Conservation (phyloP, 2,113 vertebrate genomes). For the Cromileptes altivelis region DNA sequence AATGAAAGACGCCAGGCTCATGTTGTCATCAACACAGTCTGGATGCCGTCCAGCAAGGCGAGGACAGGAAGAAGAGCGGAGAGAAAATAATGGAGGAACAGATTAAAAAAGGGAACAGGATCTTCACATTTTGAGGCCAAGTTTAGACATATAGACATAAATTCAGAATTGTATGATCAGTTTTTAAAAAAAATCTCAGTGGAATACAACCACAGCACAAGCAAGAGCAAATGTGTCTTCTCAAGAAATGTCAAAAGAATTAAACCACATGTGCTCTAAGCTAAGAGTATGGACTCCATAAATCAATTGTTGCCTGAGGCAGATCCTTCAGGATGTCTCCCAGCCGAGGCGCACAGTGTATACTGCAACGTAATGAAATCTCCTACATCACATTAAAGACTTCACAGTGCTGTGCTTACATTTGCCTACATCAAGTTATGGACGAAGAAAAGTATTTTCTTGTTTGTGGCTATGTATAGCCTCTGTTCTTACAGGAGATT, state of each 20-base stretch:
- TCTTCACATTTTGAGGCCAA: not conserved
- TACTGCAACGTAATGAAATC: conserved; percentile 43
- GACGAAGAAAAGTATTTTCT: not conserved
- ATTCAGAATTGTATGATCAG: not conserved
- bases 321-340: conserved; percentile 32
- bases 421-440: conserved; percentile 22
- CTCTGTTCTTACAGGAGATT: conserved; percentile 15
- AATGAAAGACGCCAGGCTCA: conserved; percentile 26
- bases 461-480: not conserved
- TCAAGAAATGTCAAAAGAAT: conserved; percentile 3
- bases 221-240: not conserved
- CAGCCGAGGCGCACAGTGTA: conserved; percentile 5
- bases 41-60: not conserved
- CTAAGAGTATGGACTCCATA: conserved; percentile 15
- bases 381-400: conserved; percentile 49
- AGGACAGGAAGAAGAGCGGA: not conserved
- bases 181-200: not conserved
- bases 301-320: conserved; percentile 29
- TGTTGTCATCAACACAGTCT: conserved; percentile 3
- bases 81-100: not conserved
- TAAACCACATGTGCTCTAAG: not conserved
- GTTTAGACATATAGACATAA: not conserved
- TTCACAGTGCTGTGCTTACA: conserved; percentile 53
- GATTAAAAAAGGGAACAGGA: conserved; percentile 9
- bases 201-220: not conserved